Percentiles rank a stretch among this genome's conserved stretches.
Evolutionary conservation across 2,797 vertebrate species (phyloP).

Genomic region (Caiman crocodilus): DNA sequence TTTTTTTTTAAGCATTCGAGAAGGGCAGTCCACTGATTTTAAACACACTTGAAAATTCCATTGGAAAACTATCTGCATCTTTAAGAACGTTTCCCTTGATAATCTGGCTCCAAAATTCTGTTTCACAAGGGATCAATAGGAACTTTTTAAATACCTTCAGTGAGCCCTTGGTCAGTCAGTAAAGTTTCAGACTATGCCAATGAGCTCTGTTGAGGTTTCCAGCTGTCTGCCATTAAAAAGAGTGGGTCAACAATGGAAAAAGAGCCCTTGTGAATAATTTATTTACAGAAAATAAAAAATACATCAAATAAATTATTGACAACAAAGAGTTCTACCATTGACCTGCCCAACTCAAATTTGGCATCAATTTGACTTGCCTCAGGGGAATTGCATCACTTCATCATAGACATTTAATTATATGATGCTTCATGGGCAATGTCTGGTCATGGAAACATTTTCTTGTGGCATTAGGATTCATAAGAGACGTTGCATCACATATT

Average conservation of each 20-base stretch:
- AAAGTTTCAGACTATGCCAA: neutral
- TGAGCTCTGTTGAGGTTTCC: neutral
- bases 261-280: neutral
- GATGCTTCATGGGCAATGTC: neutral
- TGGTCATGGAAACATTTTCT: neutral
- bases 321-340: neutral
- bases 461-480: neutral
- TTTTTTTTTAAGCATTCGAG: no score
- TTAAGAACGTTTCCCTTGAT: neutral
- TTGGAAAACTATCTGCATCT: neutral
- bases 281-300: neutral
- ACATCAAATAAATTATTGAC: accelerated
- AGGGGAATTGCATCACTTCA: neutral
- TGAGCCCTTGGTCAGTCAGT: neutral
- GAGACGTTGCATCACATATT: neutral
- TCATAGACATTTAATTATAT: neutral
- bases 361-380: neutral
- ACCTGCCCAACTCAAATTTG: neutral
- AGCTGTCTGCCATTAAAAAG: neutral
- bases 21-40: neutral
- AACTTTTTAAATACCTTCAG: neutral
- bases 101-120: neutral
- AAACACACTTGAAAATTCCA: neutral
- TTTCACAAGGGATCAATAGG: neutral
- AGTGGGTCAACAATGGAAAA: neutral